Evolutionary conservation across 64 coral and sea anemone genomes (phyloP).

Genomic region (Actinia equina): DNA sequence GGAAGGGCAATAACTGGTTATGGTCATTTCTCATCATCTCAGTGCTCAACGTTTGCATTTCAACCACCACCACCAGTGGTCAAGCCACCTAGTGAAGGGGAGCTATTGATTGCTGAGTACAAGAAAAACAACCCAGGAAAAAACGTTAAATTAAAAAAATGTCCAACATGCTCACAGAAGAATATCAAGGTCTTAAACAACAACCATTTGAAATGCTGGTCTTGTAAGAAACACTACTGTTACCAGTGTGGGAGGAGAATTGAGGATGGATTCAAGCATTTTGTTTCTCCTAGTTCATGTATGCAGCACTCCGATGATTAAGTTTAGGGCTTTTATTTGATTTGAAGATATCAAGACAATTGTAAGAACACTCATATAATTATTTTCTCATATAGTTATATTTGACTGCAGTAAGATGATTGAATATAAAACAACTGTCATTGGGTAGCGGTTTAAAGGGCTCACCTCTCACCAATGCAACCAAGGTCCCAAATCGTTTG

Average conservation of each 20-base stretch:
- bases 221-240: constrained; percentile 90
- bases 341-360: no score
- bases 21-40: constrained; percentile 63
- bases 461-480: no score
- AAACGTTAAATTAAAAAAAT: constrained; percentile 33
- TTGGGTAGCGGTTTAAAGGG: no score
- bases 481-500: no score
- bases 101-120: constrained; percentile 43
- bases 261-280: constrained; percentile 63
- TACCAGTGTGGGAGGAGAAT: constrained; percentile 80
- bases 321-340: background rate
- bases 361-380: no score
- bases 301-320: constrained; percentile 85
- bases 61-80: background rate
- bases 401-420: no score
- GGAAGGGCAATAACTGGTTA: constrained; percentile 72
- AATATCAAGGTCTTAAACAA: constrained; percentile 71
- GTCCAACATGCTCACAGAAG: constrained; percentile 80
- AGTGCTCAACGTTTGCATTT: background rate
- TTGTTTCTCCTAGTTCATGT: constrained; percentile 49
- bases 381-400: no score
- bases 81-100: constrained; percentile 49
- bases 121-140: constrained; percentile 30
- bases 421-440: no score
- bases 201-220: constrained; percentile 91